A percentile compares a stretch with the other conserved stretches of the same genome.
These are phyloP conservation scores for Sthenelais limicola DNA, from an alignment of 2,888 invertebrate genomes.

Conservation along the genomic window DNA sequence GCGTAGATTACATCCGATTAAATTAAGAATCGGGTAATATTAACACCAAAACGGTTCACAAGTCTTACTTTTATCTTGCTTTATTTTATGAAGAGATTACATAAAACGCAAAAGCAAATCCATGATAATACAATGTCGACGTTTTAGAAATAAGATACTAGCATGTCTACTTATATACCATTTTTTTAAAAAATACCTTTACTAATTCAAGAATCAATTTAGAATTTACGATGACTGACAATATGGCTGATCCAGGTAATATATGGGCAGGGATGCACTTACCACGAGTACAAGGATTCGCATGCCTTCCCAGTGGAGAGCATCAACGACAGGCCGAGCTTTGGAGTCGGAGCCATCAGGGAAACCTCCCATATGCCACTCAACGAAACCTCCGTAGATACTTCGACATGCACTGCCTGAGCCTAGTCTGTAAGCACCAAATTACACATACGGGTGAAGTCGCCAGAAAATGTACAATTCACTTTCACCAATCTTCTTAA, in stretches of 20 bases:
- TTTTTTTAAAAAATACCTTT: background rate
- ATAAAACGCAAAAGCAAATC: too few species aligned
- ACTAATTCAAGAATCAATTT: background rate
- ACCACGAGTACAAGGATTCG: conserved; percentile 91
- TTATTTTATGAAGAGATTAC: too few species aligned
- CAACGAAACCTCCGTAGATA: conserved; percentile 93
- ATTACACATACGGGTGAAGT: conserved; percentile 19
- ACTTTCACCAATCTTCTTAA: too few species aligned
- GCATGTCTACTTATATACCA: background rate
- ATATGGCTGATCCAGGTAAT: background rate
- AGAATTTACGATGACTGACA: background rate
- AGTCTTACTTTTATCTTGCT: too few species aligned
- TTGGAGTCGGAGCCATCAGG: conserved; percentile 65
- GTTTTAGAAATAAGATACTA: background rate
- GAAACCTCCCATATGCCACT: conserved; percentile 81
- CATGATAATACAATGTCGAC: too few species aligned
- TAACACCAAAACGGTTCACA: too few species aligned
- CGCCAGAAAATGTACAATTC: too few species aligned
- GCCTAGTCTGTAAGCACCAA: conserved; percentile 68
- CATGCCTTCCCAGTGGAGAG: conserved; percentile 91
- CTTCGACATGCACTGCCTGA: conserved; percentile 98
- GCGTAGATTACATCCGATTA: too few species aligned
- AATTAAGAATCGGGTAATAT: too few species aligned
- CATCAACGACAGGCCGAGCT: conserved; percentile 77
- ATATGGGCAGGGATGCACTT: background rate